Percentiles rank a stretch among this genome's conserved stretches.
phyloP scores from a whole-genome alignment of 1,140 invertebrate genomes.

The Papilio xuthus region DNA sequence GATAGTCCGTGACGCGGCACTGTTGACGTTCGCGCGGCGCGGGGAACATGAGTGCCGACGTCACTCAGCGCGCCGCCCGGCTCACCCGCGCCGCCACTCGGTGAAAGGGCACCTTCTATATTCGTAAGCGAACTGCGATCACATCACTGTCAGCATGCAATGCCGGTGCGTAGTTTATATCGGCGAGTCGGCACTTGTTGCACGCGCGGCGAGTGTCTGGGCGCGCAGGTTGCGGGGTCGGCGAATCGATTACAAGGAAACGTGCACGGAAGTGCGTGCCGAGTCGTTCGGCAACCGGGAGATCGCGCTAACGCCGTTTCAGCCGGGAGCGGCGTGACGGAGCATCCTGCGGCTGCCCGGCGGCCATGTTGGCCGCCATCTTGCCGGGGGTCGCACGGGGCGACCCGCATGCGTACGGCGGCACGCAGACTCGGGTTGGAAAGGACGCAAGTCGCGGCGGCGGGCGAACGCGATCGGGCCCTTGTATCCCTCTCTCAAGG shows the following conservation, averaged over 20 bases:
- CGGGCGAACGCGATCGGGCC: constrained; percentile 50
- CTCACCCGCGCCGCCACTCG: constrained; percentile 74
- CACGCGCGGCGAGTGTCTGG: constrained; percentile 60
- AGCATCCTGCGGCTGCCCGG: constrained; percentile 77
- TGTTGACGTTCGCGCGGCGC: constrained; percentile 78
- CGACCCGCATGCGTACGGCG: constrained; percentile 79
- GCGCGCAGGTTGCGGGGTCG: constrained; percentile 50
- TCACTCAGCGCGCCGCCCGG: constrained; percentile 63
- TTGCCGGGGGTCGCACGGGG: constrained; percentile 76
- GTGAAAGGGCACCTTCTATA: constrained; percentile 77
- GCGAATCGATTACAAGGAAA: constrained; percentile 62
- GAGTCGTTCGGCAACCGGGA: constrained; percentile 61
- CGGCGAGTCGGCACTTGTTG: constrained; percentile 75
- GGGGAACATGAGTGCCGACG: constrained; percentile 74
- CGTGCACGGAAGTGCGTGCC: constrained; percentile 61
- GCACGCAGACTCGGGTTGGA: constrained; percentile 66
- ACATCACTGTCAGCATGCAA: constrained; percentile 65
- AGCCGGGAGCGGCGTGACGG: constrained; percentile 68
- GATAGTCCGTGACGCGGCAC: constrained; percentile 70
- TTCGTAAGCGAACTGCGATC: constrained; percentile 70
- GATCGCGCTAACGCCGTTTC: constrained; percentile 68
- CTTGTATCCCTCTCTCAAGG: constrained; percentile 57
- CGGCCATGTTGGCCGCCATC: constrained; percentile 79
- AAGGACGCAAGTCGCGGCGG: constrained; percentile 67
- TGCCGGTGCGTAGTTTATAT: constrained; percentile 60